Base-by-base conservation (phyloP, 2,797 vertebrate genomes). In the Crenuchus spilurus region DNA sequence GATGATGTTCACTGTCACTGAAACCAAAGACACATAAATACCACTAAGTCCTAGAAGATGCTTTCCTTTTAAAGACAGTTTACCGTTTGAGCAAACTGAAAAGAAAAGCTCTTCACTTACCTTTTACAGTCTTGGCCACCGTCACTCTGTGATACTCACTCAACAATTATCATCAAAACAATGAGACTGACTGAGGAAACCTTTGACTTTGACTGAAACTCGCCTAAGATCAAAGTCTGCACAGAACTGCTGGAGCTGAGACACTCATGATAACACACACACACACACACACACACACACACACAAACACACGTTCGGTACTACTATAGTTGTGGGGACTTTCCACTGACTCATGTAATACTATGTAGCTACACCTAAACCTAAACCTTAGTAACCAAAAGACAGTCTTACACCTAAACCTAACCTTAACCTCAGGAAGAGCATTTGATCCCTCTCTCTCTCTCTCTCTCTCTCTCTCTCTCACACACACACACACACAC, bases 171-270 rank as follows among this genome's bases (percentile, higher is more conserved):
- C 61, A 73, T 69, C 58, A 33, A 54, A 73, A 77, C 72, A 77
- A 52, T 79, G 60, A 66, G 35, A 24, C 28, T 7, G 37, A 64
- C 39, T 16, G 24, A 52, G 51, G 73, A 75, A 70, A 78, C 61
- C 77, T 71, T 66, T 18, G 70, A 82, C 77, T 80, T 78, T 68
- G 68, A 71, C 49, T 81, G 62, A 31, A 44, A 61, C 62, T 54
- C 42, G 30, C 63, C 75, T 72, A 84, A 76, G 91, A 84, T 84
- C 91, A 91, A 94, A 92, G 90, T 93, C 92, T 92, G 72, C 73
- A 85, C 80, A 69, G 41, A 66, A 75, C 76, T 62, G 62, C 65
- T 62, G 69, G 60, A 62, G 57, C 61, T 58, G 3, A 46, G 5
- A 35, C 11, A 80, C 35, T 66, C 5, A 42, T 28, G 20, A 61